These are phyloP conservation scores for Hydrochoerus hydrochaeris DNA, from an alignment of 2,113 vertebrate species.

Conservation along the genomic window DNA sequence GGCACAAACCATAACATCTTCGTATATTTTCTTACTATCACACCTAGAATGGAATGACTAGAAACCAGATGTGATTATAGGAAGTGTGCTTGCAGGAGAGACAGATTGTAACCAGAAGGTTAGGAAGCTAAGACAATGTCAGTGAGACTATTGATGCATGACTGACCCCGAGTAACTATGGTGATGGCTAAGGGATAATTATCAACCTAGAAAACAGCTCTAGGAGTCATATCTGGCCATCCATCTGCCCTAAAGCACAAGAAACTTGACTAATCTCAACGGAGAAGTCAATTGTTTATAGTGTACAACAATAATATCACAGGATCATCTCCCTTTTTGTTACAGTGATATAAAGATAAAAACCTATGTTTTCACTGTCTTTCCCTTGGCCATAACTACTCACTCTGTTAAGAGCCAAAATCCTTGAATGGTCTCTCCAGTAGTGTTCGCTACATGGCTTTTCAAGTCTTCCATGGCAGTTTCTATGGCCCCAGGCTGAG, in stretches of 20 bases:
- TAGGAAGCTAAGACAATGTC: neutral
- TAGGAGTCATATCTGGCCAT: neutral
- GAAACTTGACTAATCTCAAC: neutral
- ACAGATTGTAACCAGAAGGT: neutral
- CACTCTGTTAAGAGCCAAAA: conserved; percentile 90
- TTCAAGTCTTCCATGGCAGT: conserved; percentile 89
- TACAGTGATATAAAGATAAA: neutral
- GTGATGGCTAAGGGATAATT: neutral
- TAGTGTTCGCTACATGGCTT: conserved; percentile 76
- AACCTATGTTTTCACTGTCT: neutral
- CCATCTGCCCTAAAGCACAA: neutral
- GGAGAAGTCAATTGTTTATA: neutral
- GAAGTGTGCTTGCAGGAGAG: neutral
- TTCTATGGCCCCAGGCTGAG: conserved; percentile 88
- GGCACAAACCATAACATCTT: neutral
- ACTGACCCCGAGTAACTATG: neutral
- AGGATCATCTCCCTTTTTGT: neutral
- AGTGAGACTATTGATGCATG: neutral
- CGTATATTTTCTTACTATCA: neutral
- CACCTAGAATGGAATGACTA: neutral
- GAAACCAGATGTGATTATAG: neutral
- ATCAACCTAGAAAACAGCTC: neutral
- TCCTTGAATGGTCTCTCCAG: conserved; percentile 85
- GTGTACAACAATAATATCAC: neutral
- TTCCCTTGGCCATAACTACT: conserved; percentile 71